Conservation (phyloP, 2,888 invertebrate genomes). For the Oligia strigilis region DNA sequence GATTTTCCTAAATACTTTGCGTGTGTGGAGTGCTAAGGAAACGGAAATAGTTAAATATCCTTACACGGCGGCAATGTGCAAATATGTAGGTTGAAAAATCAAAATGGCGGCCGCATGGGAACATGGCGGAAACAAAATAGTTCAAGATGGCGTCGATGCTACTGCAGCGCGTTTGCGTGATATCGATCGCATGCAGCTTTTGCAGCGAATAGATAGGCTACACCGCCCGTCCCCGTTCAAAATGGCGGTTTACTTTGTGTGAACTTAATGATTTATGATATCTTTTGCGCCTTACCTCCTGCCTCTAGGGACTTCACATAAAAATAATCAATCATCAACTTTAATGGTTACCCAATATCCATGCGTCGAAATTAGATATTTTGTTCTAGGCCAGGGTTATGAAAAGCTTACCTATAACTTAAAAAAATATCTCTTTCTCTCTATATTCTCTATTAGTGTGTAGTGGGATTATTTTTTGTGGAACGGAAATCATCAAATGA, state of each 20-base stretch:
- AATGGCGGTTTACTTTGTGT: slow-evolving; percentile 5
- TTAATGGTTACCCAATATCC: background rate
- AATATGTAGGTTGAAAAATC: background rate
- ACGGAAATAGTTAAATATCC: background rate
- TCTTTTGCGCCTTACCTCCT: background rate
- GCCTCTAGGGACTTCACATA: background rate
- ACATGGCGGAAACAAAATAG: background rate
- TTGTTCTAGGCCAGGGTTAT: background rate
- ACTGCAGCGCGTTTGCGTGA: slow-evolving; percentile 22
- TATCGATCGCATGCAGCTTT: slow-evolving; percentile 1
- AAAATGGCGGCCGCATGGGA: background rate
- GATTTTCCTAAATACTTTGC: background rate
- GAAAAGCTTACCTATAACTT: background rate
- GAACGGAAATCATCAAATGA: no score
- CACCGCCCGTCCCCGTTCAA: background rate
- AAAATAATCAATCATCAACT: background rate
- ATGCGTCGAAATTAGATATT: background rate
- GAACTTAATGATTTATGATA: background rate
- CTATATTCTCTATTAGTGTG: background rate
- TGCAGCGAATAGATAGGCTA: background rate
- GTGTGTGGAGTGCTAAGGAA: background rate
- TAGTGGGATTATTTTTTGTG: background rate
- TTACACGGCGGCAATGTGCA: background rate
- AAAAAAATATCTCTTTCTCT: background rate
- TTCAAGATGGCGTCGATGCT: slow-evolving; percentile 11